phyloP scores from a whole-genome alignment of 2,888 invertebrate species.

The Helicoverpa assulta region DNA sequence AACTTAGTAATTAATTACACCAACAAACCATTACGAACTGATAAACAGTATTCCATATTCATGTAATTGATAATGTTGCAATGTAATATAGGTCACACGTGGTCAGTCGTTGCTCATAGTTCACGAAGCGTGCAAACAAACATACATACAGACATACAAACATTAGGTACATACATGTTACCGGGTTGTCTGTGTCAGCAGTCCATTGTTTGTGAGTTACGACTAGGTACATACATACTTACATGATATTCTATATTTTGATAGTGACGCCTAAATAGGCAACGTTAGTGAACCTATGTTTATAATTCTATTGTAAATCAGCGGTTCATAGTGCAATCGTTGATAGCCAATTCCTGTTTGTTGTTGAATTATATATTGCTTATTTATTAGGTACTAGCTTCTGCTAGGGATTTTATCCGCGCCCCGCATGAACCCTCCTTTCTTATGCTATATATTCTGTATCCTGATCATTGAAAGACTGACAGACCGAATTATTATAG shows the following conservation, averaged over 20 bases:
- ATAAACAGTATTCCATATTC: constrained; percentile 16
- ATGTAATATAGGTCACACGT: constrained; percentile 46
- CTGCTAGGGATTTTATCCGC: too few species aligned
- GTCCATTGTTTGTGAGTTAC: not conserved
- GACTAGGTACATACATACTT: not conserved
- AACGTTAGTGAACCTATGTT: not conserved
- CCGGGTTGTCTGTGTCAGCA: constrained; percentile 11
- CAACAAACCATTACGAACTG: not conserved
- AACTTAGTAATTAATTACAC: constrained; percentile 7
- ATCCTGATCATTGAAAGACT: too few species aligned
- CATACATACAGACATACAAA: not conserved
- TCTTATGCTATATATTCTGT: too few species aligned
- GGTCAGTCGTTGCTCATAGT: constrained; percentile 22
- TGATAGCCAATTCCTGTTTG: too few species aligned
- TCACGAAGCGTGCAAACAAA: constrained; percentile 27
- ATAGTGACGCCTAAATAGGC: not conserved
- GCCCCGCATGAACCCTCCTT: too few species aligned
- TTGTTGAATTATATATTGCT: too few species aligned
- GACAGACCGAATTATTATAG: too few species aligned
- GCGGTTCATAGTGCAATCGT: not conserved
- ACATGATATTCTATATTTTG: not conserved
- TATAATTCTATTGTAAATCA: not conserved
- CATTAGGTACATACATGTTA: not conserved
- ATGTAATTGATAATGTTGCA: constrained; percentile 39
- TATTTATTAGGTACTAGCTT: too few species aligned